Percentiles rank a stretch among this genome's conserved stretches.
phyloP scores from a whole-genome alignment of 2,113 vertebrate species.

The Athene noctua region DNA sequence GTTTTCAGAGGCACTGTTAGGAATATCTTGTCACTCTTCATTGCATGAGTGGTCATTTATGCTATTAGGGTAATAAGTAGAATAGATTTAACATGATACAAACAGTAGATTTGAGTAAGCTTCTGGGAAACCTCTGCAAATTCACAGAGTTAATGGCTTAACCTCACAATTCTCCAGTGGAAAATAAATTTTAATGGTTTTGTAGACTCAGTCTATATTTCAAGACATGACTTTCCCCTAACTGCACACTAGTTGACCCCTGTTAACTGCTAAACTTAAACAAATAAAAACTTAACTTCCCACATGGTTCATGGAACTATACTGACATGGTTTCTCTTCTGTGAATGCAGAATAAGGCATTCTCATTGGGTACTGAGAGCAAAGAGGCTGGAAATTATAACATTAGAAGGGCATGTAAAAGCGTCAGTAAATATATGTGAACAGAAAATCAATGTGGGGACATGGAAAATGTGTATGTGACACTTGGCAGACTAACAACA shows the following conservation, averaged over 20 bases:
- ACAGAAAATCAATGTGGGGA: neutral
- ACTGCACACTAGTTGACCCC: slow-evolving; percentile 41
- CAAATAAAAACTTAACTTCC: slow-evolving; percentile 56
- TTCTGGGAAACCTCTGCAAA: slow-evolving; percentile 72
- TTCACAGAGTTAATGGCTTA: slow-evolving; percentile 72
- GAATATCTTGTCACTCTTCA: slow-evolving; percentile 53
- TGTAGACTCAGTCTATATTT: slow-evolving; percentile 48
- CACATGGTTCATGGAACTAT: neutral
- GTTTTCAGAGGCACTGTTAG: slow-evolving; percentile 31
- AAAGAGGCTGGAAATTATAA: slow-evolving; percentile 32
- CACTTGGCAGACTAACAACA: neutral
- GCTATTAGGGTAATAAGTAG: slow-evolving; percentile 63
- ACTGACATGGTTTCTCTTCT: neutral
- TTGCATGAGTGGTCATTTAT: slow-evolving; percentile 67
- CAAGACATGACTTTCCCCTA: slow-evolving; percentile 22
- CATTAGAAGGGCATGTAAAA: neutral
- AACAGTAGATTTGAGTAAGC: slow-evolving; percentile 65
- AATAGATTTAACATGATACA: slow-evolving; percentile 59
- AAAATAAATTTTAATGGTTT: slow-evolving; percentile 71
- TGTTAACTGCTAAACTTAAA: slow-evolving; percentile 58
- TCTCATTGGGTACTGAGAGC: neutral
- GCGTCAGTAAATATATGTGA: neutral
- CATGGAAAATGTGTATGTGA: neutral
- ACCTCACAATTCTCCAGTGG: slow-evolving; percentile 67
- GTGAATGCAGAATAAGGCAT: neutral